Base-by-base conservation (phyloP, 2,797 vertebrate genomes). In the Lutjanus argentimaculatus region DNA sequence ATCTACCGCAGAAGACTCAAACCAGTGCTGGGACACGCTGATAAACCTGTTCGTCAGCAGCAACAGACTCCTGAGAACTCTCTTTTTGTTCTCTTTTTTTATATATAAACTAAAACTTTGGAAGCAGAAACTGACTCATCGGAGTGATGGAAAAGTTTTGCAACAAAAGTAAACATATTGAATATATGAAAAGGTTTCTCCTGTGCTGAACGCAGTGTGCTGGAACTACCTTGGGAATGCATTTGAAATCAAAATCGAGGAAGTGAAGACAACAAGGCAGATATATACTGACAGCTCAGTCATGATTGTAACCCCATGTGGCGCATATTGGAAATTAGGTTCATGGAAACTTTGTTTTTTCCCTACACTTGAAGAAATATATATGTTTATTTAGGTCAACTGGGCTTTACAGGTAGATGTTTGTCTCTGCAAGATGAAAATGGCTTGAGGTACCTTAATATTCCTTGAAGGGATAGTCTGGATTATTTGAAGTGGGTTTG, bases 1-100 rank as follows among this genome's bases (percentile, higher is more conserved):
- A 83, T 89, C 72, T 82, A 75, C 84, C 71, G 84, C 88, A 88
- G 86, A 85, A 71, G 84, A 90, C 81, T 86, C 65, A 25, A 25
- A 84, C 63, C 83, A 64, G 79, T 73, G 85, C 86, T 83, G 88
- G 85, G 79, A 89, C 84, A 75, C 67, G 14, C 78, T 81, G 77
- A 84, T 65, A 19, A 71, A 88, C 72, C 55, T 56, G 74, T 75
- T 81, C 14, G 25, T 79, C 84, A 72, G 75, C 81, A 22, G 64
- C 72, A 76, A 75, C 69, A 65, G 57, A 85, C 75, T 61, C 40
- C 72, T 19, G 61, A 75, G 72, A 75, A 85, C 83, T 81, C 48
- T 58, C 49, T 82, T 88, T 82, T 79, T 77, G 61, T 79, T 84
- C 83, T 83, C 66, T 51, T 62, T 83, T 86, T 91, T 84, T 65